A percentile compares a stretch with the other conserved stretches of the same genome.
These are phyloP conservation scores for Gymnobelideus leadbeateri DNA, from an alignment of 2,113 vertebrate species.

Conservation along the genomic window DNA sequence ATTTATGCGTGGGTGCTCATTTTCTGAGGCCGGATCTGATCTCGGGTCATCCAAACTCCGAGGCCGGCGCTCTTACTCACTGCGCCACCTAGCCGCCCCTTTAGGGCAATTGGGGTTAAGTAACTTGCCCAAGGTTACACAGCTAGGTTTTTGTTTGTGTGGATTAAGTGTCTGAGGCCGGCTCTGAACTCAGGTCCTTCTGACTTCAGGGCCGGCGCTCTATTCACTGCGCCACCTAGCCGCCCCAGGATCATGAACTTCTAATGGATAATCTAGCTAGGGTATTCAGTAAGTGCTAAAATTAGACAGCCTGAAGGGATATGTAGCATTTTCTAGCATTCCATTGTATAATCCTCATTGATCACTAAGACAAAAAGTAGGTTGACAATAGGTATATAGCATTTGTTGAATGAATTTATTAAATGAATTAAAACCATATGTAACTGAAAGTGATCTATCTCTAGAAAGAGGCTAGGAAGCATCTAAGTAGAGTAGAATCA, in stretches of 20 bases:
- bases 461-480: background rate
- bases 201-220: too few relatives aligned
- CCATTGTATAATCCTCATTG: background rate
- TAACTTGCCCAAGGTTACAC: too few relatives aligned
- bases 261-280: background rate
- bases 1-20: too few relatives aligned
- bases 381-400: background rate
- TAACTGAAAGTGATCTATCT: background rate
- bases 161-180: too few relatives aligned
- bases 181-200: too few relatives aligned
- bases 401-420: background rate
- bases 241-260: background rate
- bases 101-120: too few relatives aligned
- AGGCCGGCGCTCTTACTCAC: too few relatives aligned
- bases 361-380: background rate
- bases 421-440: background rate
- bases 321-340: background rate
- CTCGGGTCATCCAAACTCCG: too few relatives aligned
- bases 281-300: background rate
- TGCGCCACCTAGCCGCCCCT: too few relatives aligned
- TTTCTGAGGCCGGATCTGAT: too few relatives aligned
- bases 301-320: background rate
- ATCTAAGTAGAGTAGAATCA: background rate
- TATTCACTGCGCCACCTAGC: too few relatives aligned
- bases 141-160: too few relatives aligned